Evolutionary conservation across 2,113 vertebrate species (phyloP), one percentile per base, ranked within the genome.

Genomic region (Peromyscus maniculatus): DNA sequence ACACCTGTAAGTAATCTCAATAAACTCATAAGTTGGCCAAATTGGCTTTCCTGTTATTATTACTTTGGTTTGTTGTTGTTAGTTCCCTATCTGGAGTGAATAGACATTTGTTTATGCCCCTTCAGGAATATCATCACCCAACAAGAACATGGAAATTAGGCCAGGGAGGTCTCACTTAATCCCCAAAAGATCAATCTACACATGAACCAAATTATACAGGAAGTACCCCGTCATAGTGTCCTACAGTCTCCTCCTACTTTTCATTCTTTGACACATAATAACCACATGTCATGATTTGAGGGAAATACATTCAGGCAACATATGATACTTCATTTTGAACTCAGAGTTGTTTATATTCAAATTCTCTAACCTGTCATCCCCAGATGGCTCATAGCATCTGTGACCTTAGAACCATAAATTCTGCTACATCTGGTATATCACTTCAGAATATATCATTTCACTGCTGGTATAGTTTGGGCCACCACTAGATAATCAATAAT

Each of bases 281-380:
- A 17, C 5, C 15, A 55, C 12, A 62, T 62, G 69, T 17, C 59
- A 74, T 57, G 36, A 69, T 2, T 2, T 43, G 67, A 49, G 22
- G 11, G 69, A 36, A 87, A 52, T n/a, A 36, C n/a, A 43, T 55
- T 84, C 55, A 83, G 91, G 46, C n/a, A 91, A 90, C 69, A 43
- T 24, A 39, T 72, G 7, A 64, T 93, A 16, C 24, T 92, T 95
- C 43, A 52, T 91, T 94, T 77, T 96, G 17, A 94, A 77, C 26
- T 52, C 31, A 86, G 80, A 69, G 22, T 86, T 46, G 1, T 87
- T 89, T 82, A 72, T 33, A 15, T 4, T 94, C 36, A 87, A 39
- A 55, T 82, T 91, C 77, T 8, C 75, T 19, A 80, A 24, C 17
- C 24, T 79, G 1, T 82, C 39, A 26, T 55, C 17, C 43, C 17